Evolutionary conservation across 2,888 invertebrate species (phyloP), one percentile per base, ranked within the genome.

Genomic region (Cosmorhoe ocellata): DNA sequence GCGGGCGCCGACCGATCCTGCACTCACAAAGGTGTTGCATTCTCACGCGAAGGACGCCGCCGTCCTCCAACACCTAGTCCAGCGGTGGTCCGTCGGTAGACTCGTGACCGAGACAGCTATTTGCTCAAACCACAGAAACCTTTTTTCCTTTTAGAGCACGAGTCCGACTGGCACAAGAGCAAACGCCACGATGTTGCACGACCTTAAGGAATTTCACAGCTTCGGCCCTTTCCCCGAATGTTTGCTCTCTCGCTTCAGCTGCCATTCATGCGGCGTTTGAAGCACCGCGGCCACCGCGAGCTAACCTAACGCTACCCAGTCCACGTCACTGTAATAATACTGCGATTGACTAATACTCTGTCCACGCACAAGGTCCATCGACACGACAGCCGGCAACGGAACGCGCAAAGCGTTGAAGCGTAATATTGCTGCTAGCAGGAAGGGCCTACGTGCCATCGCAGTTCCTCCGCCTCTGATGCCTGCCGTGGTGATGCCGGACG

Each of bases 321-420:
- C 81, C 85, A 86, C 85, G 87, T 83, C 85, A 87, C 87, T 87
- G 86, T 85, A 85, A 90, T 90, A 90, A 90, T 90, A 90, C 90
- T 90, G 90, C 85, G 89, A 84, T 89, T 89, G 90, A 90, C 89
- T 90, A 89, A 89, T 88, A 89, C 88, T 88, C 89, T 86, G 87
- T 84, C 84, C 88, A 85, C 85, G 84, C 84, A 85, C 83, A 81
- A 81, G 78, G 85, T 88, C 82, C 88, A 80, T 78, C 83, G 82
- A 84, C 85, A 82, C 83, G 82, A 84, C 85, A 82, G 85, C 84
- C 77, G 85, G 84, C 89, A 85, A 88, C 86, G 79, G 78, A 85
- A 86, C 88, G 88, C 87, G 82, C 71, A 72, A 88, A 89, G 87
- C 88, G 86, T 86, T 80, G 77, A 89, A 88, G 89, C 88, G 80